Percentiles rank a stretch among this genome's conserved stretches.
phyloP scores from a whole-genome alignment of 1,140 invertebrate species.

The Wiebesia pumilae region DNA sequence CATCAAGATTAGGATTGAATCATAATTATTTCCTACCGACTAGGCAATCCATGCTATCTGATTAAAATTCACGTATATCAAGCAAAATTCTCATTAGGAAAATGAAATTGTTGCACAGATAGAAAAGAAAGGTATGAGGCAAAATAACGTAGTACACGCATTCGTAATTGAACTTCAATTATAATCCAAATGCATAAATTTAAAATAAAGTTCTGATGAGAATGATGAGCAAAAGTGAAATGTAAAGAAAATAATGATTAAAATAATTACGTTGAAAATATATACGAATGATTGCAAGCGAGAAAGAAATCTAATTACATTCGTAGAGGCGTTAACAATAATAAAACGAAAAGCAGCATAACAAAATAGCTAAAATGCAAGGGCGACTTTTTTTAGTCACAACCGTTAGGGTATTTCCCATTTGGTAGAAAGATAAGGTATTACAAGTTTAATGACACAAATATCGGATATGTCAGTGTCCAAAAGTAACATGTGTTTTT shows the following conservation, averaged over 20 bases:
- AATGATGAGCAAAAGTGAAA: constrained; percentile 11
- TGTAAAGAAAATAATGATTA: background rate
- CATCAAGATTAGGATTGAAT: constrained; percentile 12
- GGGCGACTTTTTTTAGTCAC: constrained; percentile 62
- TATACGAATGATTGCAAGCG: background rate
- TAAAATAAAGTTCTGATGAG: background rate
- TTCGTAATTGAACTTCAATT: background rate
- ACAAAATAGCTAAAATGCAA: constrained; percentile 34
- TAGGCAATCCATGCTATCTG: background rate
- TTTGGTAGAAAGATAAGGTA: constrained; percentile 38
- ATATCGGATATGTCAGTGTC: constrained; percentile 29
- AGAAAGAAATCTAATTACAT: constrained; percentile 17
- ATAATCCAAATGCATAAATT: background rate
- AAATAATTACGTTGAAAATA: background rate
- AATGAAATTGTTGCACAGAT: constrained; percentile 38
- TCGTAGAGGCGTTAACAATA: constrained; percentile 27
- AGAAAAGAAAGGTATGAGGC: constrained; percentile 8
- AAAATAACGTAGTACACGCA: constrained; percentile 16
- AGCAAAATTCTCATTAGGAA: constrained; percentile 32
- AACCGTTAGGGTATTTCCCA: constrained; percentile 60
- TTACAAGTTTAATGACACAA: constrained; percentile 29
- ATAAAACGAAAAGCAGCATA: constrained; percentile 14
- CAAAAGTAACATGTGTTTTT: constrained; percentile 24
- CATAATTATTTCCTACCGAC: constrained; percentile 7
- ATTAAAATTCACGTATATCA: constrained; percentile 43